Conservation (phyloP, 2,888 invertebrate species). For the Heliconius erato region DNA sequence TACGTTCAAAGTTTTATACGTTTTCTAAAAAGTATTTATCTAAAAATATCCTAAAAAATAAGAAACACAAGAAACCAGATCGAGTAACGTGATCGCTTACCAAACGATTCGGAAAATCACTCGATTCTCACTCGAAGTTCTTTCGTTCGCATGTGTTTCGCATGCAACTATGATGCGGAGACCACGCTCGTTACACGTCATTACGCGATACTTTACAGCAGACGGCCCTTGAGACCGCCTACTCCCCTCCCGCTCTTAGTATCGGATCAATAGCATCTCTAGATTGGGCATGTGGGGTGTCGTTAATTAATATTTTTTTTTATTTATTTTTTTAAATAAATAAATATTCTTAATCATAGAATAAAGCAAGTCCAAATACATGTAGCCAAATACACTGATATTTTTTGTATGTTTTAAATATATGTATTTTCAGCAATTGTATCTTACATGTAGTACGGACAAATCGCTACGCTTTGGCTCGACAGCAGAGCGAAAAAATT, state of each 20-base stretch:
- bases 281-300: conserved; percentile 57
- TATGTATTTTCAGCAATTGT: no score
- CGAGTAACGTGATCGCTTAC: conserved; percentile 55
- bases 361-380: no score
- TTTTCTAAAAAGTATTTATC: no score
- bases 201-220: conserved; percentile 86
- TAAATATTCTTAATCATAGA: neutral
- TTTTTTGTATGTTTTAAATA: no score
- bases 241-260: conserved; percentile 58
- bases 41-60: neutral
- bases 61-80: conserved; percentile 15
- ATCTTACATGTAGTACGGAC: no score
- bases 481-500: no score
- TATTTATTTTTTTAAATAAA: neutral
- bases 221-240: conserved; percentile 85
- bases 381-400: no score
- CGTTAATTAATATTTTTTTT: neutral
- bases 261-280: conserved; percentile 58
- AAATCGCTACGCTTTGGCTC: no score
- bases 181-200: conserved; percentile 85
- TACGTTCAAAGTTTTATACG: no score
- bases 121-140: conserved; percentile 51
- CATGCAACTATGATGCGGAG: conserved; percentile 69
- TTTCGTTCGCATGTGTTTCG: conserved; percentile 58
- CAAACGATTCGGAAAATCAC: conserved; percentile 52